phyloP scores from a whole-genome alignment of 2,888 invertebrate genomes.

The Cyclophora albipunctata region DNA sequence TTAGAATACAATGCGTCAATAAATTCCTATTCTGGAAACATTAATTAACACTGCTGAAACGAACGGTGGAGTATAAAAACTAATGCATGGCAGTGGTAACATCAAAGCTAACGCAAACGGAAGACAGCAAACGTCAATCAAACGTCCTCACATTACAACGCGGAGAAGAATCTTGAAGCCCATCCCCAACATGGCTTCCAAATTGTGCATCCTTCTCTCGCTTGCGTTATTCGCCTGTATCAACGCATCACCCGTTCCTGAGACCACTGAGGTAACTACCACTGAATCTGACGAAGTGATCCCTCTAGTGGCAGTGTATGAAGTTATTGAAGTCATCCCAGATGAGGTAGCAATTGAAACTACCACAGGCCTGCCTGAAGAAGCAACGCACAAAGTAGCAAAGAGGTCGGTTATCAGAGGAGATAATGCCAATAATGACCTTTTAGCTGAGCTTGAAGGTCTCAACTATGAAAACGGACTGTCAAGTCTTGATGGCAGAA shows the following conservation, averaged over 20 bases:
- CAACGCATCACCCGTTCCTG: constrained; percentile 39
- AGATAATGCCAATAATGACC: constrained; percentile 52
- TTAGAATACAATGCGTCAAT: constrained; percentile 47
- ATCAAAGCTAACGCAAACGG: constrained; percentile 28
- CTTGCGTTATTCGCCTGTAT: constrained; percentile 36
- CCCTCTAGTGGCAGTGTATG: constrained; percentile 36
- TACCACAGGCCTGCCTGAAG: constrained; percentile 28
- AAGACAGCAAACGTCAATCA: constrained; percentile 20
- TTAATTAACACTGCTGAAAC: constrained; percentile 51
- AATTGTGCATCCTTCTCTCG: constrained; percentile 42
- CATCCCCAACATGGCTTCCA: constrained; percentile 47
- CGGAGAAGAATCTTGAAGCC: constrained; percentile 48
- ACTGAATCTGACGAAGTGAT: constrained; percentile 25
- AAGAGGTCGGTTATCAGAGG: constrained; percentile 52
- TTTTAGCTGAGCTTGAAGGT: constrained; percentile 52
- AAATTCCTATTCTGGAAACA: constrained; percentile 50
- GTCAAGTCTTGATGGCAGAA: constrained; percentile 47
- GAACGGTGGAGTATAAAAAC: constrained; percentile 49
- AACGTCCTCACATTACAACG: constrained; percentile 30
- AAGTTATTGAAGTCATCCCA: constrained; percentile 46
- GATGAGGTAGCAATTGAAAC: constrained; percentile 31
- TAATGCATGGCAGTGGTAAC: constrained; percentile 21
- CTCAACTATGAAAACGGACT: constrained; percentile 42
- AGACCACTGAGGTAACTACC: constrained; percentile 28
- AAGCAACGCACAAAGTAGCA: constrained; percentile 39